Evolutionary conservation across 2,888 invertebrate genomes (phyloP).

Genomic region (Leptinotarsa juncta): DNA sequence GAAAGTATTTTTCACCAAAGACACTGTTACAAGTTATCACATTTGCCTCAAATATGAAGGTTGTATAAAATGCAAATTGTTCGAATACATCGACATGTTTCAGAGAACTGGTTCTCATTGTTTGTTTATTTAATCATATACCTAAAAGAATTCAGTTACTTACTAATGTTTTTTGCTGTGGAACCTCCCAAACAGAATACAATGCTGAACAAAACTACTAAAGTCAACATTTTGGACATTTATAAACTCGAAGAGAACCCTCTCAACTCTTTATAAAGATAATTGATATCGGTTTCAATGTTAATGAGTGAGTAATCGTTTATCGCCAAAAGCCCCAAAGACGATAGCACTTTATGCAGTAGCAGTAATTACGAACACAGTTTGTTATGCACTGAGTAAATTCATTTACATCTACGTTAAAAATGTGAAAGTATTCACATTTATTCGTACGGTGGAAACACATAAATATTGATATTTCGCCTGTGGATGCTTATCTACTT

Average conservation of each 20-base stretch:
- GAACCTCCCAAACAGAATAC: not conserved
- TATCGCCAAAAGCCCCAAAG: not conserved
- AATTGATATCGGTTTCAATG: not conserved
- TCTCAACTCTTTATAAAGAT: not conserved
- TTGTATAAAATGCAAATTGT: too few relatives aligned
- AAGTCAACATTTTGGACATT: not conserved
- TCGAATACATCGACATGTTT: too few relatives aligned
- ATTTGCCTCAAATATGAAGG: too few relatives aligned
- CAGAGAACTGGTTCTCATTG: too few relatives aligned
- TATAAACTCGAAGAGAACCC: not conserved
- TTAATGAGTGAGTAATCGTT: not conserved
- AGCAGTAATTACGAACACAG: not conserved
- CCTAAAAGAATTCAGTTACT: not conserved
- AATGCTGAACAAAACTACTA: conserved; percentile 5
- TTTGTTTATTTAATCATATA: too few relatives aligned
- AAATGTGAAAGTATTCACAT: conserved; percentile 22
- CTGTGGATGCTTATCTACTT: not conserved
- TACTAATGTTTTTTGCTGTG: not conserved
- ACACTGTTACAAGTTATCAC: too few relatives aligned
- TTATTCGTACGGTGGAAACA: not conserved
- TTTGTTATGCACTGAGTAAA: conserved; percentile 1
- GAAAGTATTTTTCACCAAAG: too few relatives aligned
- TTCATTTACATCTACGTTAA: conserved; percentile 16
- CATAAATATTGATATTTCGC: conserved; percentile 1
- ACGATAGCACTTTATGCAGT: not conserved